Conservation (phyloP, 2,888 invertebrate species). For the Steinernema hermaphroditum region DNA sequence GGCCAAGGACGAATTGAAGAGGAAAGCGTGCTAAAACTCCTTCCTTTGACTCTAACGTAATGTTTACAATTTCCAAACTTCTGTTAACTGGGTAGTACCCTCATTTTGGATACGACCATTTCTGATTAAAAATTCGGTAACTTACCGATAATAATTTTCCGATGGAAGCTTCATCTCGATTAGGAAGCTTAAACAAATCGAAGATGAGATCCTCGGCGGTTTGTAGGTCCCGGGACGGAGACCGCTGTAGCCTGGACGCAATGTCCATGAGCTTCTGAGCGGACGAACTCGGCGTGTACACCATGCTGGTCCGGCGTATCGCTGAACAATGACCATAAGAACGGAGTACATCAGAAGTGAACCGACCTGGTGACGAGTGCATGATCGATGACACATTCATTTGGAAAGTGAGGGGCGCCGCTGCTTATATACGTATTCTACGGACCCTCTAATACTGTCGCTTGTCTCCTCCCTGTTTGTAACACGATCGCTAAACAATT, state of each 20-base stretch:
- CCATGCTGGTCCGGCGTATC: slow-evolving; percentile 33
- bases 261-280: slow-evolving; percentile 38
- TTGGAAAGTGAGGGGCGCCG: background rate
- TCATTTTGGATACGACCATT: too few species aligned
- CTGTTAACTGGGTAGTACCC: too few species aligned
- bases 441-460: background rate
- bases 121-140: too few species aligned
- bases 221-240: slow-evolving; percentile 42
- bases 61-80: too few species aligned
- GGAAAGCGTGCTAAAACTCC: too few species aligned
- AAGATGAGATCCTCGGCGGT: slow-evolving; percentile 56
- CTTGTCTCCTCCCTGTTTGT: background rate
- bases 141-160: slow-evolving; percentile 58
- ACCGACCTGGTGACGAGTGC: background rate
- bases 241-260: slow-evolving; percentile 38
- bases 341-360: background rate
- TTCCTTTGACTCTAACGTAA: too few species aligned
- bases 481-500: too few species aligned
- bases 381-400: background rate
- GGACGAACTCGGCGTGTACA: slow-evolving; percentile 40
- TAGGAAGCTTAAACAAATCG: slow-evolving; percentile 61
- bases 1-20: too few species aligned
- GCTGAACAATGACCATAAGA: slow-evolving; percentile 20
- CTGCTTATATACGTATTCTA: background rate
- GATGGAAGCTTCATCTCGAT: slow-evolving; percentile 60